These are phyloP conservation scores for Montipora foliosa DNA, from an alignment of 64 coral and sea anemone species.

Conservation along the genomic window DNA sequence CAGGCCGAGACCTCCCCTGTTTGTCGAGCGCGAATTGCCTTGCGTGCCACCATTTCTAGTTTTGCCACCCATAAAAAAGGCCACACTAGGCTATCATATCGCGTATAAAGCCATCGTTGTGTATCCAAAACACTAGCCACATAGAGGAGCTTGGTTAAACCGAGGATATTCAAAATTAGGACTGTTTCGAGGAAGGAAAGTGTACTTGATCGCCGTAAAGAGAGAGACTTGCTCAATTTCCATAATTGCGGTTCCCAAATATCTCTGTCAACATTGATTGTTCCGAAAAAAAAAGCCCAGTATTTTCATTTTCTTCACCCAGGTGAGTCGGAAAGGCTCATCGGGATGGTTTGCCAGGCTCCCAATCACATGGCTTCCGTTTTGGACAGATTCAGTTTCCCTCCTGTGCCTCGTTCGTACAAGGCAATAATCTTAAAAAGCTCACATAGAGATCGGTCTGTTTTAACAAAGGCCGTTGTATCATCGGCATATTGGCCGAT, in stretches of 20 bases:
- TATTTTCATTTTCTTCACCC: slow-evolving; percentile 9
- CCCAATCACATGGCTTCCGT: slow-evolving; percentile 37
- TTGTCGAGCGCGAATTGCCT: neutral
- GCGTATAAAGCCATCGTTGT: neutral
- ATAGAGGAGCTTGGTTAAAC: neutral
- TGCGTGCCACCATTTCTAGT: neutral
- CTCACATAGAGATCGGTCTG: too few species aligned
- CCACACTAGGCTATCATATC: neutral
- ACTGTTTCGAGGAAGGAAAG: neutral
- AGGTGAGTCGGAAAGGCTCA: neutral
- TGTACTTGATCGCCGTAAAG: neutral
- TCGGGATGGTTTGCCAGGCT: neutral
- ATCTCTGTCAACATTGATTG: neutral
- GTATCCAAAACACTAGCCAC: neutral
- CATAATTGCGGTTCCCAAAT: neutral
- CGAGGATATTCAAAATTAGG: neutral
- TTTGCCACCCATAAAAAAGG: neutral
- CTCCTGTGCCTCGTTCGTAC: slow-evolving; percentile 8
- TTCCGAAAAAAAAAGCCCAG: neutral
- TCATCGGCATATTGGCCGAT: too few species aligned
- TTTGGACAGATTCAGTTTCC: neutral
- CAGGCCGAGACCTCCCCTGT: neutral
- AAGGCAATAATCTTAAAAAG: too few species aligned
- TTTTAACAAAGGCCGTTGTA: too few species aligned
- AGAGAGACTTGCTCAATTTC: neutral